phyloP scores from a whole-genome alignment of 2,113 vertebrate genomes.

The Blennius ocellaris region DNA sequence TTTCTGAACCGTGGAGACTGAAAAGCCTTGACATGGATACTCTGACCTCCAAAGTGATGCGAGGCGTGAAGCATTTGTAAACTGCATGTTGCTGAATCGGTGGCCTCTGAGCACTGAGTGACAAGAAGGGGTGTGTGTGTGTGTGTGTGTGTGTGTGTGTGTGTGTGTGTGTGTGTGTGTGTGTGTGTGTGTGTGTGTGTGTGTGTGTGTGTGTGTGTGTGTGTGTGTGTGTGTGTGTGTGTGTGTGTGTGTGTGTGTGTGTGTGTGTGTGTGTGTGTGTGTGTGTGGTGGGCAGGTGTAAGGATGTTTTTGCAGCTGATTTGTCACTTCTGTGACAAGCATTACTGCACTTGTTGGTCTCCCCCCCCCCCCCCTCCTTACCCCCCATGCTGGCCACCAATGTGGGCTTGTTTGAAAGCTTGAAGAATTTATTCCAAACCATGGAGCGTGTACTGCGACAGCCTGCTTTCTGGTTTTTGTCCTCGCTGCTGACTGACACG shows the following conservation, averaged over 20 bases:
- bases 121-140: conserved; percentile 24
- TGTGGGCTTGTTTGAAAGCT: conserved; percentile 20
- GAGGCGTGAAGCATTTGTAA: conserved; percentile 14
- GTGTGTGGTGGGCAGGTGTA: conserved; percentile 38
- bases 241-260: no score
- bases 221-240: not conserved
- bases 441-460: not conserved
- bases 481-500: conserved; percentile 14
- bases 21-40: no score
- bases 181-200: conserved; percentile 5
- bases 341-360: conserved; percentile 12
- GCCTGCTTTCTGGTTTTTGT: not conserved
- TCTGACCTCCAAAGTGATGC: no score
- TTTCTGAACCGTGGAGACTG: no score
- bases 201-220: not conserved
- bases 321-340: conserved; percentile 13
- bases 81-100: not conserved
- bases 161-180: no score
- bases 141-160: no score
- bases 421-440: conserved; percentile 2
- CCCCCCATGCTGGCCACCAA: not conserved
- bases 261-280: not conserved
- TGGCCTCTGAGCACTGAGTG: conserved; percentile 13
- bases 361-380: not conserved
- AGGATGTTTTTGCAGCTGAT: conserved; percentile 74